These are phyloP conservation scores for Cyanoramphus novaezelandiae DNA, from an alignment of 2,113 vertebrate genomes.

Conservation along the genomic window DNA sequence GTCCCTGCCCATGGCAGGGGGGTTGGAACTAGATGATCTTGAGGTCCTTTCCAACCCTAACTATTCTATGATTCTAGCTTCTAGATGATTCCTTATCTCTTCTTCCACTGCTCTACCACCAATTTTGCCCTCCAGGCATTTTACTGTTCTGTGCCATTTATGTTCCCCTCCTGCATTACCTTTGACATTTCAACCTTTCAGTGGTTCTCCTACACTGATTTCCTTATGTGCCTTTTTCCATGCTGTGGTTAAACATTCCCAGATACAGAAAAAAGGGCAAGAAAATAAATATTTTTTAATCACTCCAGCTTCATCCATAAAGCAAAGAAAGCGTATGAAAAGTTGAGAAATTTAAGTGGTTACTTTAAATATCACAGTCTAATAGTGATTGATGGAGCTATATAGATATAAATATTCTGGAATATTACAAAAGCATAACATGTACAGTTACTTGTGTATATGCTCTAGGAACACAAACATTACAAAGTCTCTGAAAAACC, in stretches of 20 bases:
- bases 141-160: background rate
- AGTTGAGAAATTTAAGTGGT: background rate
- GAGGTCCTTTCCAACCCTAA: too few relatives aligned
- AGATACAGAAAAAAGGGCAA: background rate
- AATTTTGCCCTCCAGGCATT: background rate
- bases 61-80: background rate
- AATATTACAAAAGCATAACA: background rate
- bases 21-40: too few relatives aligned
- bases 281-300: background rate
- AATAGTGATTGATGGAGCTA: background rate
- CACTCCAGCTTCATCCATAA: background rate
- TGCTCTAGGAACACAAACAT: background rate
- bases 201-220: background rate
- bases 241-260: background rate
- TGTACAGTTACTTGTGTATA: background rate
- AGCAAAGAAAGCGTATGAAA: background rate
- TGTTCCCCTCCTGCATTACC: background rate
- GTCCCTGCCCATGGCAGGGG: too few relatives aligned
- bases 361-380: background rate
- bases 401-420: background rate
- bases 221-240: background rate
- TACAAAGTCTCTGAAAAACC: background rate
- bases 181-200: background rate
- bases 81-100: background rate
- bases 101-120: background rate